phyloP scores from a whole-genome alignment of 2,888 invertebrate species.

The Coenonympha glycerion region DNA sequence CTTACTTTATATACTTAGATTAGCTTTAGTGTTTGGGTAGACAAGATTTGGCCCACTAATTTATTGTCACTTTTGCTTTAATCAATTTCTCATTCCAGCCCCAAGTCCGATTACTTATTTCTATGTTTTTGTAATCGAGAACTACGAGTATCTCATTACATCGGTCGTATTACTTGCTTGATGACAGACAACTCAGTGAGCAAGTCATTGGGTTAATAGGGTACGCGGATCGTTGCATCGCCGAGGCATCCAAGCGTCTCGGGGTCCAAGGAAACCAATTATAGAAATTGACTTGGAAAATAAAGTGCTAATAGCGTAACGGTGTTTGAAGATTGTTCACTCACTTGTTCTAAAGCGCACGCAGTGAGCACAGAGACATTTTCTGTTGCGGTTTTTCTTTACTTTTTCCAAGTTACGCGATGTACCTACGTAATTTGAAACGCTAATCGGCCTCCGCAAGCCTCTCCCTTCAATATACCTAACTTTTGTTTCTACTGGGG shows the following conservation, averaged over 20 bases:
- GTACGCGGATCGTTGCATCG: conserved; percentile 52
- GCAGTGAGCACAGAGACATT: not conserved
- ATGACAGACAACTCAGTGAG: conserved; percentile 54
- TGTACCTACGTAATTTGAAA: no score
- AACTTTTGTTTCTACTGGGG: no score
- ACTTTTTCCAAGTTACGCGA: no score
- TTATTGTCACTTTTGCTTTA: not conserved
- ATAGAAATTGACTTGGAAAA: conserved; percentile 32
- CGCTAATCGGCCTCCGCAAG: no score
- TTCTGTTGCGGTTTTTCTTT: not conserved
- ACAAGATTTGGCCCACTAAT: not conserved
- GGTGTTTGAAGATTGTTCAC: conserved; percentile 24
- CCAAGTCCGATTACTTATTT: conserved; percentile 1
- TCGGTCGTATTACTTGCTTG: conserved; percentile 29
- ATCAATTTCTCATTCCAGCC: conserved; percentile 10
- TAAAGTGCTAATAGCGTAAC: conserved; percentile 28
- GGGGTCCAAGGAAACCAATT: conserved; percentile 31
- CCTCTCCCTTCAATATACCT: no score
- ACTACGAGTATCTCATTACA: conserved; percentile 31
- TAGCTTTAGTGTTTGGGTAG: not conserved
- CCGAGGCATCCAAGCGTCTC: conserved; percentile 44
- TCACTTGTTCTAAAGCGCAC: conserved; percentile 7
- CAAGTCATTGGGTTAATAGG: conserved; percentile 70
- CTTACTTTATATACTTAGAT: not conserved
- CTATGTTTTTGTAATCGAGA: conserved; percentile 17